Evolutionary conservation across 1,140 invertebrate genomes (phyloP).

Genomic region (Atta cephalotes): DNA sequence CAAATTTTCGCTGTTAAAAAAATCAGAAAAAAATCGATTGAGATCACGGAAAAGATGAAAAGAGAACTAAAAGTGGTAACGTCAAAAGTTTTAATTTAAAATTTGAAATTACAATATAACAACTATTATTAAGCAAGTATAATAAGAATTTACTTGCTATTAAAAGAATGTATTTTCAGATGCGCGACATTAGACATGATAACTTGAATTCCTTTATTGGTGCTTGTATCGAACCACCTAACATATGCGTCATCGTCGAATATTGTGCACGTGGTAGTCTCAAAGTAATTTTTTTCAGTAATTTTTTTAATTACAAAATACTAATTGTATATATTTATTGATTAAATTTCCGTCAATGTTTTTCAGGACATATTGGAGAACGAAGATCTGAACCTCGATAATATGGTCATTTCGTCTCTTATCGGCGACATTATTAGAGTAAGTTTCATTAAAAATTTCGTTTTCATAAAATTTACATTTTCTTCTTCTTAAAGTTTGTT

Average conservation of each 20-base stretch:
- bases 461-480: neutral
- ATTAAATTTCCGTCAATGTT: neutral
- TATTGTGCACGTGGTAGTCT: slow-evolving; percentile 96
- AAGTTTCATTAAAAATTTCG: slow-evolving; percentile 80
- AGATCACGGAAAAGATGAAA: slow-evolving; percentile 96
- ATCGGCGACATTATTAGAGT: slow-evolving; percentile 95
- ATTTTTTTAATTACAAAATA: neutral
- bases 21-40: slow-evolving; percentile 94
- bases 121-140: neutral
- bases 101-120: neutral
- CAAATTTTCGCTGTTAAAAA: slow-evolving; percentile 95
- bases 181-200: slow-evolving; percentile 95
- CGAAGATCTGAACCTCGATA: slow-evolving; percentile 95
- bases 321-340: neutral
- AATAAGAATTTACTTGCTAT: neutral
- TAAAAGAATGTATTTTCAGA: slow-evolving; percentile 86
- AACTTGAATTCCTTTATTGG: slow-evolving; percentile 97
- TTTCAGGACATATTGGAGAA: slow-evolving; percentile 95
- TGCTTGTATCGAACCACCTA: slow-evolving; percentile 95
- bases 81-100: slow-evolving; percentile 62
- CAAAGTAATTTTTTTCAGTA: slow-evolving; percentile 87
- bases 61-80: slow-evolving; percentile 96
- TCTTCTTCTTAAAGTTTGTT: neutral
- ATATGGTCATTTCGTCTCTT: slow-evolving; percentile 96
- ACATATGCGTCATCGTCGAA: slow-evolving; percentile 96